phyloP scores from a whole-genome alignment of 2,888 invertebrate genomes.

The Creontiades dilutus region DNA sequence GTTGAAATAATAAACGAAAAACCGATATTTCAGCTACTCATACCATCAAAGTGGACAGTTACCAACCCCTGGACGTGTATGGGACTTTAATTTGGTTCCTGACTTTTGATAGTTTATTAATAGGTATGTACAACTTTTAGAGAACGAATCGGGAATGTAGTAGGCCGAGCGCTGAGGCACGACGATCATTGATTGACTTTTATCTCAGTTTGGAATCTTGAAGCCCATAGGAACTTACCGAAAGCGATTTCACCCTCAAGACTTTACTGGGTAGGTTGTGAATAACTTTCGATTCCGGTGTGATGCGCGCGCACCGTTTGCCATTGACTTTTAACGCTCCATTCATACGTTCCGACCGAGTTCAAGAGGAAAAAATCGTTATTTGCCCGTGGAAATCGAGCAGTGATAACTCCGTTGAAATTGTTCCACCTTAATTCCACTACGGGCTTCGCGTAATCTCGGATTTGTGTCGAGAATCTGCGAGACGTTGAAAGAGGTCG shows the following conservation, averaged over 20 bases:
- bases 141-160: too few species aligned
- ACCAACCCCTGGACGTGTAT: too few species aligned
- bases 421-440: not conserved
- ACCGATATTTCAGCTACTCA: too few species aligned
- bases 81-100: too few species aligned
- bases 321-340: slow-evolving; percentile 54
- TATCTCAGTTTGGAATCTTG: not conserved
- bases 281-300: slow-evolving; percentile 56
- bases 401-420: not conserved
- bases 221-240: not conserved
- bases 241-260: not conserved
- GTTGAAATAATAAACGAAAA: too few species aligned
- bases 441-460: not conserved
- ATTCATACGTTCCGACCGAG: not conserved
- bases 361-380: slow-evolving; percentile 20
- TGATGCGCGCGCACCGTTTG: slow-evolving; percentile 43
- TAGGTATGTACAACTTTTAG: too few species aligned
- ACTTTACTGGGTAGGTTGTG: slow-evolving; percentile 16
- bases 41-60: too few species aligned
- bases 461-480: not conserved
- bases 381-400: not conserved
- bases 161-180: too few species aligned
- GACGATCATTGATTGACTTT: not conserved
- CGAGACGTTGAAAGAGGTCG: slow-evolving; percentile 29
- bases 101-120: too few species aligned